These are phyloP conservation scores for Pomacea maculata DNA, from an alignment of 1,140 invertebrate species.

Conservation along the genomic window DNA sequence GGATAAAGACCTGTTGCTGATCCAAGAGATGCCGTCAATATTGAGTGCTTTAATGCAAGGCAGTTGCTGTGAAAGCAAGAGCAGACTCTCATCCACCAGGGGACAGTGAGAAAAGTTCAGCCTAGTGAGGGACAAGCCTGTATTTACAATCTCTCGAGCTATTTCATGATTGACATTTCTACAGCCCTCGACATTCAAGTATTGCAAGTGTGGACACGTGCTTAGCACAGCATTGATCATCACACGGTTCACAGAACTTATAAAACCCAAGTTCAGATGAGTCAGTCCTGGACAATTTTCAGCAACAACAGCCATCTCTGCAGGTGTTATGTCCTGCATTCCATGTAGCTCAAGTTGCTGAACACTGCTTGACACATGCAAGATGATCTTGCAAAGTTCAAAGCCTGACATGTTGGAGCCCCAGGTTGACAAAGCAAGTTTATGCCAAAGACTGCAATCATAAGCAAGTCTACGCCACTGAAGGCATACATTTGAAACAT, in stretches of 20 bases:
- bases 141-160: constrained; percentile 12
- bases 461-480: constrained; percentile 25
- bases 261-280: constrained; percentile 31
- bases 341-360: constrained; percentile 20
- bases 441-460: constrained; percentile 28
- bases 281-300: constrained; percentile 21
- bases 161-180: constrained; percentile 16
- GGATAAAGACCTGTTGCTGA: constrained; percentile 22
- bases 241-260: constrained; percentile 12
- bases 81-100: constrained; percentile 23
- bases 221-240: constrained; percentile 24
- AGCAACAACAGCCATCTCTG: constrained; percentile 22
- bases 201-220: constrained; percentile 14
- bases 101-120: constrained; percentile 34
- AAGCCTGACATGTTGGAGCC: constrained; percentile 1
- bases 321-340: constrained; percentile 15
- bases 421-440: constrained; percentile 11
- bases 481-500: constrained; percentile 28
- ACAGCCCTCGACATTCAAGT: constrained; percentile 30
- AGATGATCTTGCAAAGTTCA: constrained; percentile 16
- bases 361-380: constrained; percentile 12
- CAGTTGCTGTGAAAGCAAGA: constrained; percentile 19
- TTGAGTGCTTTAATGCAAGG: constrained; percentile 18
- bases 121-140: neutral
- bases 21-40: constrained; percentile 35